Percentiles rank a stretch among this genome's conserved stretches.
These are phyloP conservation scores for Phainopepla nitens DNA, from an alignment of 2,113 vertebrate species.

Conservation along the genomic window DNA sequence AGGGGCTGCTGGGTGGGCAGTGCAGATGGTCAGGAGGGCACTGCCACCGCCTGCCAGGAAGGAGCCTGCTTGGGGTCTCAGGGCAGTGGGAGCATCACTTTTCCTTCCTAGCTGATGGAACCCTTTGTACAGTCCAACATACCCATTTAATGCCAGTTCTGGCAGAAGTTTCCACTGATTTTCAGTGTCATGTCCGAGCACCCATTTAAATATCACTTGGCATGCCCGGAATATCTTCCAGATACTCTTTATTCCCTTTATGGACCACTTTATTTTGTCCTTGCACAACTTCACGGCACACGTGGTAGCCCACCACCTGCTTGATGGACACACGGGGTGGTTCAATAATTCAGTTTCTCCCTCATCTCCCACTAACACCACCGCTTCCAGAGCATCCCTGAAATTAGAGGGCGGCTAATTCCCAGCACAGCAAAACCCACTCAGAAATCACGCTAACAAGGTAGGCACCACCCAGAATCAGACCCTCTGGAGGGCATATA, in stretches of 20 bases:
- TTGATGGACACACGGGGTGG: rapidly evolving
- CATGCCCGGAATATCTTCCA: neutral
- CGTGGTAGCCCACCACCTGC: neutral
- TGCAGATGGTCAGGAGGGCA: neutral
- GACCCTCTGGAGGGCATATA: neutral
- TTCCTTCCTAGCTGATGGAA: neutral
- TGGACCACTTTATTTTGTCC: neutral
- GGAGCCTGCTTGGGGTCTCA: neutral
- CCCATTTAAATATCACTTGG: neutral
- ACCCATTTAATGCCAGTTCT: neutral
- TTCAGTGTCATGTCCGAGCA: neutral
- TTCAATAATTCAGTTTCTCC: neutral
- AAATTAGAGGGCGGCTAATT: neutral
- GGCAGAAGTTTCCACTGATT: neutral
- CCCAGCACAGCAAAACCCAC: neutral
- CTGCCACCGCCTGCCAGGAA: neutral
- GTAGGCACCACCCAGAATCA: neutral
- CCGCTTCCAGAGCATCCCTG: neutral
- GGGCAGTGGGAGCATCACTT: neutral
- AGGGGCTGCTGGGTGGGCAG: neutral
- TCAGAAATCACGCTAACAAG: neutral
- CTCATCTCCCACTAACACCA: neutral
- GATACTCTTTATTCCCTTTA: neutral
- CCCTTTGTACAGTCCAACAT: neutral
- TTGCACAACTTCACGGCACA: neutral